These are phyloP conservation scores for Limnephilus rhombicus DNA, from an alignment of 2,888 invertebrate genomes.

Conservation along the genomic window DNA sequence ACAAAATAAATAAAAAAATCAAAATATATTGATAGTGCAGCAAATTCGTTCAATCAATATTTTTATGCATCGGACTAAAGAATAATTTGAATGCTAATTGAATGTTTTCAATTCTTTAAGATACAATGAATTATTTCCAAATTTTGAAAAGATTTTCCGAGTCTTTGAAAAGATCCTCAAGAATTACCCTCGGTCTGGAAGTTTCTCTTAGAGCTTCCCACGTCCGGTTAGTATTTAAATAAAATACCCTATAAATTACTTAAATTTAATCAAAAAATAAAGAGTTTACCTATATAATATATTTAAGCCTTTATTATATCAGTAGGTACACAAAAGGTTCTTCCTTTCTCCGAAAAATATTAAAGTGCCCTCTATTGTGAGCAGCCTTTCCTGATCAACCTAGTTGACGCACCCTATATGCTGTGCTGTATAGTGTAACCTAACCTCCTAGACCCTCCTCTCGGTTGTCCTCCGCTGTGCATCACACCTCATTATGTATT, in stretches of 20 bases:
- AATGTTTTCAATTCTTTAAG: no score
- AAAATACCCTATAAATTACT: not conserved
- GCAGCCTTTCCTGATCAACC: not conserved
- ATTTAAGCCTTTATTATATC: not conserved
- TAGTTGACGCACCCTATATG: no score
- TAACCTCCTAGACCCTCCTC: not conserved
- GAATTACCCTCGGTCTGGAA: not conserved
- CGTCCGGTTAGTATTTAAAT: not conserved
- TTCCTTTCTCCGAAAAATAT: not conserved
- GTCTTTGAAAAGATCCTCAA: not conserved
- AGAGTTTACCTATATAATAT: not conserved
- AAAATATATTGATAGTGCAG: no score
- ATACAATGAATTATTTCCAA: no score
- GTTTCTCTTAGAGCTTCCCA: not conserved
- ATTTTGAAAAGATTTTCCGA: no score
- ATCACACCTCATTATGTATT: not conserved
- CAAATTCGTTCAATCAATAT: no score
- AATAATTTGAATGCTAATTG: no score
- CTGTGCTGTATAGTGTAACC: no score
- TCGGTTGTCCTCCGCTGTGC: not conserved
- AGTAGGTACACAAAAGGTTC: not conserved
- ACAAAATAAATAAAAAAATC: no score
- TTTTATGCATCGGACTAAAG: no score
- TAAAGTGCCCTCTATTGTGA: not conserved
- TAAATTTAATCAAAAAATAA: not conserved